Percentiles rank a stretch among this genome's conserved stretches.
These are phyloP conservation scores for Cephus cinctus DNA, from an alignment of 1,140 invertebrate species.

Conservation along the genomic window DNA sequence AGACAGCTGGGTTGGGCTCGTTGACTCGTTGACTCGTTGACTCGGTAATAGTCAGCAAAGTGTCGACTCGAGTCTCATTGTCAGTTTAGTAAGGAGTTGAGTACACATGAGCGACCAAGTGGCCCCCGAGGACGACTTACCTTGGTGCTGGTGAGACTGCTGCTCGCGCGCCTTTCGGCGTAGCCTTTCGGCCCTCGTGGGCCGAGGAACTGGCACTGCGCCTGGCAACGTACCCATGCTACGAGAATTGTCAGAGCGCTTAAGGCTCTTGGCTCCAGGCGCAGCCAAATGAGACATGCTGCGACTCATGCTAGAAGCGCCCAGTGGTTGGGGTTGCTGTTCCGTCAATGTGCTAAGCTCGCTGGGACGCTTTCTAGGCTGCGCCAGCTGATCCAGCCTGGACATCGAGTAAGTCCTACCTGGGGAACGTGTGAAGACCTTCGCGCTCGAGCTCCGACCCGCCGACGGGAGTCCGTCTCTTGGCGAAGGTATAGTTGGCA, in stretches of 20 bases:
- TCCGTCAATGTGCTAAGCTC: slow-evolving; percentile 59
- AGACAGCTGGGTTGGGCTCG: no score
- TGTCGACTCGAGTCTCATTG: slow-evolving; percentile 16
- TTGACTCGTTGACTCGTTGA: no score
- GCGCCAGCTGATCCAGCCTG: slow-evolving; percentile 80
- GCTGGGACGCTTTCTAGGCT: slow-evolving; percentile 64
- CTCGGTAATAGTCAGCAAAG: slow-evolving; percentile 3
- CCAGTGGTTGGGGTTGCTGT: slow-evolving; percentile 46
- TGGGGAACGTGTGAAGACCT: slow-evolving; percentile 68
- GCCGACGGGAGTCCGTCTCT: slow-evolving; percentile 59
- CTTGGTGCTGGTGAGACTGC: slow-evolving; percentile 32
- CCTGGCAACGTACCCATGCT: slow-evolving; percentile 58
- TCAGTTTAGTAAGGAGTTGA: slow-evolving; percentile 36
- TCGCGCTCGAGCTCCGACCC: slow-evolving; percentile 55
- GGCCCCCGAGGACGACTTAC: no score
- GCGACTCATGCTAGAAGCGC: slow-evolving; percentile 61
- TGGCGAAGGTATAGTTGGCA: slow-evolving; percentile 81
- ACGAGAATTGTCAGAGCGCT: slow-evolving; percentile 55
- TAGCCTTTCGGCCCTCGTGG: slow-evolving; percentile 59
- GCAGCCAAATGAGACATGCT: slow-evolving; percentile 69
- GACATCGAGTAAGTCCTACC: slow-evolving; percentile 92
- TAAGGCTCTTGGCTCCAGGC: slow-evolving; percentile 44
- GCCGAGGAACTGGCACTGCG: slow-evolving; percentile 49
- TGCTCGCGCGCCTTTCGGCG: slow-evolving; percentile 57
- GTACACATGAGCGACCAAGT: slow-evolving; percentile 37